These are phyloP conservation scores for Buathra laborator DNA, from an alignment of 2,888 invertebrate genomes.

Conservation along the genomic window DNA sequence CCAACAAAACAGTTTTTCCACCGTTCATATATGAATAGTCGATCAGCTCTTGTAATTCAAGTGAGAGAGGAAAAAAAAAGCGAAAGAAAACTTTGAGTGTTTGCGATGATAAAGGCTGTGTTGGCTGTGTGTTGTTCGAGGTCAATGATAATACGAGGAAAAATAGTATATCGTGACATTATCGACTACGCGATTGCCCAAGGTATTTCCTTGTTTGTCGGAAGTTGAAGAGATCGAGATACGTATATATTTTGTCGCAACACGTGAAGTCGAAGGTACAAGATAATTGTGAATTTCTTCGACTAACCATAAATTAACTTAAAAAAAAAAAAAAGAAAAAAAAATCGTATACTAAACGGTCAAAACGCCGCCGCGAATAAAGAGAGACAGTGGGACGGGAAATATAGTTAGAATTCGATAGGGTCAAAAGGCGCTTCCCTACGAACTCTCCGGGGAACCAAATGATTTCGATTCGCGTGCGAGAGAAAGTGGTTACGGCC, in stretches of 20 bases:
- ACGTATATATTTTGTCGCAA: neutral
- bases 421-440: conserved; percentile 26
- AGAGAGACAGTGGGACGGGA: neutral
- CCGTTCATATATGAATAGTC: too few species aligned
- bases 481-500: conserved; percentile 60
- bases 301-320: neutral
- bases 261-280: neutral
- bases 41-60: neutral
- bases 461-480: conserved; percentile 16
- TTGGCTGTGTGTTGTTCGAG: conserved; percentile 22
- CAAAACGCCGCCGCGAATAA: neutral
- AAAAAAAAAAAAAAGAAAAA: neutral
- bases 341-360: neutral
- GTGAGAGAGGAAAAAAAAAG: neutral
- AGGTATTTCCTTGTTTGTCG: conserved; percentile 27
- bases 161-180: conserved; percentile 6
- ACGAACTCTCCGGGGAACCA: conserved; percentile 27
- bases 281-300: neutral
- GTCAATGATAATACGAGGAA: conserved; percentile 19
- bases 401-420: conserved; percentile 16
- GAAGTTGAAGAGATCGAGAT: too few species aligned
- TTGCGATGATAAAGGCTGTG: neutral
- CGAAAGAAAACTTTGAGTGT: conserved; percentile 6
- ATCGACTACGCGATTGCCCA: conserved; percentile 7
- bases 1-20: neutral